Base-by-base conservation (phyloP, 2,113 vertebrate genomes). In the Nycticebus coucang region DNA sequence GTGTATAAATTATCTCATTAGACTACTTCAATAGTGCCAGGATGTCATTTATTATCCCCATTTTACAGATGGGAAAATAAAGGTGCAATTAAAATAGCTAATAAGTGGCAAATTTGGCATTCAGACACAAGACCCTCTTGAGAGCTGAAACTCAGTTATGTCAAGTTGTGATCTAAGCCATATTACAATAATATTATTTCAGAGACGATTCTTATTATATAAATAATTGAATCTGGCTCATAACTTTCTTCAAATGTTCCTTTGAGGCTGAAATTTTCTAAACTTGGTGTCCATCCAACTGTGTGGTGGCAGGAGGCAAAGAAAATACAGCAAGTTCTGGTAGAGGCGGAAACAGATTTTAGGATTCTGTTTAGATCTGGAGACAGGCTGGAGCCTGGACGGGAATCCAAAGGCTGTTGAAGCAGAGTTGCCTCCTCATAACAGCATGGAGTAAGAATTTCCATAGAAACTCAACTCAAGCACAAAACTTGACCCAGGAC, bases 261-360 rank as follows among this genome's bases (percentile, higher is more conserved):
- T 97, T 85, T 92, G 94, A 95, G 96, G 92, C 89, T 98, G 94
- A 95, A 97, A 97, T 97, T 97, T 96, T 97, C 94, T 97, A 97
- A 96, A 97, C 97, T 98, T 98, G 97, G 97, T 97, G 97, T 98
- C 96, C 97, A 97, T 97, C 97, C 97, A 98, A 98, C 89, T 97
- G 84, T 97, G 97, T 91, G 93, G 95, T 97, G 59, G 97, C 97
- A 97, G 97, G 97, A 98, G 97, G 97, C 97, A 97, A 96, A 94
- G 97, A 97, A 97, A 98, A 97, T 95, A 98, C 97, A 97, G 95
- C 96, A 96, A 97, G 95, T 97, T 98, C 97, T 98, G 97, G 90
- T 91, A 88, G 97, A 97, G 35, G 93, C 94, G 97, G 89, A 92
- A 98, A 97, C 96, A 98, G 97, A 98, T 97, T 98, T 97, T 92